Evolutionary conservation across 2,113 vertebrate genomes (phyloP).

Genomic region (Ctenodactylus gundi): DNA sequence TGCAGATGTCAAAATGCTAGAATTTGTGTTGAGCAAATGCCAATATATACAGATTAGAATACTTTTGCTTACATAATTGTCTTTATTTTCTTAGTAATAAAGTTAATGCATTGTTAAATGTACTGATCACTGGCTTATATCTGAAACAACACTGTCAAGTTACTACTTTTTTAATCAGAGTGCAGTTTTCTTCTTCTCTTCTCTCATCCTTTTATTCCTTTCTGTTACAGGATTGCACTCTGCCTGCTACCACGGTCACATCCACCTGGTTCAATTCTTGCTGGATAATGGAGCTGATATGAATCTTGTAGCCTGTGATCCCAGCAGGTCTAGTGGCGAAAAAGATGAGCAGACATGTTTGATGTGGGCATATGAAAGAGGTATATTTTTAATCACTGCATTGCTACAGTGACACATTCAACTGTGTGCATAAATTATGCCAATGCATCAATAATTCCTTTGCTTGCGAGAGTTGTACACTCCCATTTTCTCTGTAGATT

Average conservation of each 20-base stretch:
- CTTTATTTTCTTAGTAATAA: neutral
- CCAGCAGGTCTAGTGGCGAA: conserved; percentile 96
- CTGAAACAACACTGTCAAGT: neutral
- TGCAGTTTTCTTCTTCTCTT: neutral
- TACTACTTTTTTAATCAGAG: neutral
- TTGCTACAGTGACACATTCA: conserved; percentile 29
- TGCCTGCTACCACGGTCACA: conserved; percentile 96
- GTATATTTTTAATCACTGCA: conserved; percentile 76
- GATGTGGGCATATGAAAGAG: conserved; percentile 99
- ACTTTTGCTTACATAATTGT: conserved; percentile 14
- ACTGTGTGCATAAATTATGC: conserved; percentile 32
- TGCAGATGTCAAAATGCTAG: neutral
- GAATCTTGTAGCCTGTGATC: conserved; percentile 96
- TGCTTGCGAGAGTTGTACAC: neutral
- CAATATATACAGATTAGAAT: neutral
- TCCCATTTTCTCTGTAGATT: conserved; percentile 21
- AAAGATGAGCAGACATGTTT: conserved; percentile 98
- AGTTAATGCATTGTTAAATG: neutral
- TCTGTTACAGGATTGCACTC: conserved; percentile 90
- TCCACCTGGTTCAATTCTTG: conserved; percentile 94
- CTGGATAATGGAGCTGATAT: conserved; percentile 96
- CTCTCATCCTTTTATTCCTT: conserved; percentile 13
- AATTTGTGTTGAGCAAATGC: neutral
- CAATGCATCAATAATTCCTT: conserved; percentile 17
- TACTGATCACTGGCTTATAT: neutral